These are phyloP conservation scores for Agonum fuliginosum DNA, from an alignment of 2,888 invertebrate species.

Conservation along the genomic window DNA sequence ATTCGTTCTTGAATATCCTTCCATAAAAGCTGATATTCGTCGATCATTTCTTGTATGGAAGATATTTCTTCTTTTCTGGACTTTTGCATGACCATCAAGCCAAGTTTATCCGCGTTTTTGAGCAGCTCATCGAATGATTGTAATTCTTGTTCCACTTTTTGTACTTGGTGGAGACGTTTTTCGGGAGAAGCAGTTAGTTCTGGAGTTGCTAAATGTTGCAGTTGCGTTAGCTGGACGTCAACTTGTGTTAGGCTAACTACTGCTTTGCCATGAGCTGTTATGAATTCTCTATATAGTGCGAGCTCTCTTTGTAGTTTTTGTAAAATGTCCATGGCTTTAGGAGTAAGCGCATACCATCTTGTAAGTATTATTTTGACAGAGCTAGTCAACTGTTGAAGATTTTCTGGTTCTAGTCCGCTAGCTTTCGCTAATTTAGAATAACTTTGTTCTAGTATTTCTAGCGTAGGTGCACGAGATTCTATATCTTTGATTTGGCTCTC, in stretches of 20 bases:
- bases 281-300: conserved; percentile 81
- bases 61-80: conserved; percentile 76
- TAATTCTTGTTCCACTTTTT: conserved; percentile 76
- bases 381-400: conserved; percentile 78
- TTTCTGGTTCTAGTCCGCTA: conserved; percentile 81
- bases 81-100: conserved; percentile 77
- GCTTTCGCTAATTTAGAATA: conserved; percentile 82
- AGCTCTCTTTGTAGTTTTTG: conserved; percentile 77
- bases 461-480: conserved; percentile 75
- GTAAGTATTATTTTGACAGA: conserved; percentile 77
- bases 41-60: conserved; percentile 77
- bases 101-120: conserved; percentile 77
- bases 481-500: conserved; percentile 76
- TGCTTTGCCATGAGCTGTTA: conserved; percentile 82
- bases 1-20: conserved; percentile 77
- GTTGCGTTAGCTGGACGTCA: conserved; percentile 82
- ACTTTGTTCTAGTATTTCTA: conserved; percentile 80
- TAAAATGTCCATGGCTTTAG: conserved; percentile 77
- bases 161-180: conserved; percentile 71
- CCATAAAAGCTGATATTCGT: conserved; percentile 81
- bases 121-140: conserved; percentile 74
- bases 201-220: conserved; percentile 78
- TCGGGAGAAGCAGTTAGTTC: conserved; percentile 72
- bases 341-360: conserved; percentile 81
- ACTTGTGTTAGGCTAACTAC: conserved; percentile 82